Evolutionary conservation across 2,113 vertebrate species (phyloP).

Genomic region (Festucalex cinctus): DNA sequence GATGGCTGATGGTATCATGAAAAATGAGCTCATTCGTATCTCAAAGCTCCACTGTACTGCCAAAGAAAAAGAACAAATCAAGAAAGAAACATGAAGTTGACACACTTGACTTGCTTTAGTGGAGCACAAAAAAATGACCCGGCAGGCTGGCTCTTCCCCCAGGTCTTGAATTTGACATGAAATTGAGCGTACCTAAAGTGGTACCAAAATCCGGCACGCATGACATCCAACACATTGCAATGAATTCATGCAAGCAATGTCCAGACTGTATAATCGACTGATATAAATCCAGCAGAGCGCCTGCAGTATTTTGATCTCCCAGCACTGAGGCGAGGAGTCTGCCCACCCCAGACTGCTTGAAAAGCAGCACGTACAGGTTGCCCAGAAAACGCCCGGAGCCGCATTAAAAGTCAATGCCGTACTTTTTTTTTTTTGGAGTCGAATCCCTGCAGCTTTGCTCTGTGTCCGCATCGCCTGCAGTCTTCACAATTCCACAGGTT

Average conservation of each 20-base stretch:
- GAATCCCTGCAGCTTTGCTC: slow-evolving; percentile 2
- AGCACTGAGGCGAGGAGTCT: background rate
- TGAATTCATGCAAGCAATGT: background rate
- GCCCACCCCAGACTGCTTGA: background rate
- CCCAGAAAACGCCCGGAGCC: background rate
- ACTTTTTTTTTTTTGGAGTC: too few species aligned
- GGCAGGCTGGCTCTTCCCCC: too few species aligned
- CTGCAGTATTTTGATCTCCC: background rate
- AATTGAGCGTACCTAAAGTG: background rate
- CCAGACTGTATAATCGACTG: background rate
- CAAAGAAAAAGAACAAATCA: too few species aligned
- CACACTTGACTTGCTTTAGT: too few species aligned
- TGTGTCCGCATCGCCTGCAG: slow-evolving; percentile 1
- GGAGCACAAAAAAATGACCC: too few species aligned
- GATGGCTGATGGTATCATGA: too few species aligned
- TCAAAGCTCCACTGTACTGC: too few species aligned
- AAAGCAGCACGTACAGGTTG: background rate
- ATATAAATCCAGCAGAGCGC: background rate
- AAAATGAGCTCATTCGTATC: too few species aligned
- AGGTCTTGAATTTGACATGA: too few species aligned
- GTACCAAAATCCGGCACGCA: background rate
- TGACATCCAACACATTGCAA: background rate
- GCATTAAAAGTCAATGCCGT: slow-evolving; percentile 4
- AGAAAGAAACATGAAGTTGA: too few species aligned
- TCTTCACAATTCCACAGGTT: background rate